Evolutionary conservation across 2,888 invertebrate species (phyloP), one percentile per base, ranked within the genome.

Genomic region (Neoscelio sp.): DNA sequence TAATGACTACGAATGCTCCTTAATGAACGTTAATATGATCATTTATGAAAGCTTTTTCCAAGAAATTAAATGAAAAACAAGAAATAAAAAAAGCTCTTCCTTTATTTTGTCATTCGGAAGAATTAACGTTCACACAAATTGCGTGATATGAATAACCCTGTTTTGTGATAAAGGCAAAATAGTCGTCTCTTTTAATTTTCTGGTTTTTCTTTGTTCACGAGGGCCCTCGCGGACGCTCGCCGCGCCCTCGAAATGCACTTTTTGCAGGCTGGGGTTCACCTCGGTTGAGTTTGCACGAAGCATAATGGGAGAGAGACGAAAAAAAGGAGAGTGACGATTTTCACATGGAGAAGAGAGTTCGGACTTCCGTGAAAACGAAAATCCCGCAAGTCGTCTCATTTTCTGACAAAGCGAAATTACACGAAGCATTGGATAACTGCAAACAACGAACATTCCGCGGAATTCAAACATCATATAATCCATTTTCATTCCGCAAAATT

Each of bases 141-240:
- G 48, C 46, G 35, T 62, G 33, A 35, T 62, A 38, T 62, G 48
- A 62, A 62, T 62, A 62, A 62, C 48, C 48, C 10, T 58, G 35
- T 62, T 62, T 62, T 33, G 35, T 35, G 44, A 62, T 48, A 48
- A 62, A 62, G 23, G 46, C 38, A 33, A 38, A 60, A 60, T 60
- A 60, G 44, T 60, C 42, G 60, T 44, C 60, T 48, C 50, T 67
- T 67, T 54, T 67, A 67, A 54, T 67, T 67, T 52, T 67, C 65
- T 67, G 30, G 33, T 8, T 30, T 67, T 54, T 42, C 52, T 54
- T 54, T 67, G 40, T 52, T 12, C 46, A 28, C 18, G 26, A 62
- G 46, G 62, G 46, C 48, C 46, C 62, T 62, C 62, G 33, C 8
- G n/a, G 26, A n/a, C 35, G 20, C 54, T 52, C 18, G 42, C 10